Evolutionary conservation across 2,113 vertebrate genomes (phyloP).

Genomic region (Phoxinus phoxinus): DNA sequence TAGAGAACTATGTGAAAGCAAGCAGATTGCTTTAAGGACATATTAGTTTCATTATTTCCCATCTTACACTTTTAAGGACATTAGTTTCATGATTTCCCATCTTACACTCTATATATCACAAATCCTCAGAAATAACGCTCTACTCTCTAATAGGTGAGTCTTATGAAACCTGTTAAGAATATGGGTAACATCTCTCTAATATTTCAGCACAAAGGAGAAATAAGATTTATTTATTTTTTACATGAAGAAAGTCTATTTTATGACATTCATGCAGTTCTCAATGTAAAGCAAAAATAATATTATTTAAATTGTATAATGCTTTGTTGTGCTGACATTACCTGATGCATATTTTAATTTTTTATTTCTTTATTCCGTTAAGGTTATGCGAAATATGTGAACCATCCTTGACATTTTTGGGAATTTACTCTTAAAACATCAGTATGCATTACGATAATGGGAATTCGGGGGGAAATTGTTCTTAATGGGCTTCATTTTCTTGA

Average conservation of each 20-base stretch:
- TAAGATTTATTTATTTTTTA: not conserved
- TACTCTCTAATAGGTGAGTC: not conserved
- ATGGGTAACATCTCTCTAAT: not conserved
- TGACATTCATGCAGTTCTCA: not conserved
- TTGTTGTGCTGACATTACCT: not conserved
- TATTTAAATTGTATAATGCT: not conserved
- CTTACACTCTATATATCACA: not conserved
- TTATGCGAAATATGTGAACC: not conserved
- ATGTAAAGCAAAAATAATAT: not conserved
- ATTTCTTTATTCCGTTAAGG: not conserved
- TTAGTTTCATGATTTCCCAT: not conserved
- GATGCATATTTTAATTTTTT: not conserved
- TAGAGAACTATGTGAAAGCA: too few species aligned
- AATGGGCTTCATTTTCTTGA: not conserved
- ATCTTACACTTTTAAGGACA: not conserved
- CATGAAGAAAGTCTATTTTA: not conserved
- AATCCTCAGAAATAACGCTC: not conserved
- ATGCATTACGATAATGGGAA: not conserved
- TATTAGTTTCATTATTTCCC: not conserved
- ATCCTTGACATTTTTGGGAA: not conserved
- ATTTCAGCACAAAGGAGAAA: not conserved
- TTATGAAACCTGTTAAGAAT: not conserved
- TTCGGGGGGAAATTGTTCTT: not conserved
- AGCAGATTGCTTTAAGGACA: too few species aligned
- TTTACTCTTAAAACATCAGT: not conserved